phyloP scores from a whole-genome alignment of 2,113 vertebrate genomes.

The Aramus guarauna region DNA sequence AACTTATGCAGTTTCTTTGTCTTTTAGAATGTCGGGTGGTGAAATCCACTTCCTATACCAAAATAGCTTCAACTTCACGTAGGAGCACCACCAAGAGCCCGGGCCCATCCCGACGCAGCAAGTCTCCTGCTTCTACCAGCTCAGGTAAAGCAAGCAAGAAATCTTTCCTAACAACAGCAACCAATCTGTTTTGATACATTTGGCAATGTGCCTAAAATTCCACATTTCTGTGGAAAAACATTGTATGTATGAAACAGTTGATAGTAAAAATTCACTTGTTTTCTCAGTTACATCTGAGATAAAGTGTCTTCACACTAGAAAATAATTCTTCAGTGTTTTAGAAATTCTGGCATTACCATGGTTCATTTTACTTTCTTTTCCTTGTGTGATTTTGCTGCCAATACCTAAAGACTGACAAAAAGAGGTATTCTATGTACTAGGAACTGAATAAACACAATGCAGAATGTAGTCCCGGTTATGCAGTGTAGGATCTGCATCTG shows the following conservation, averaged over 20 bases:
- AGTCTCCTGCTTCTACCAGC: conserved; percentile 91
- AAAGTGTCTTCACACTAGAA: background rate
- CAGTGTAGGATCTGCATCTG: background rate
- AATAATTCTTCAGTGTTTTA: background rate
- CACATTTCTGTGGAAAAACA: background rate
- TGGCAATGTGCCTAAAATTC: background rate
- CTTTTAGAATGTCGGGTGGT: conserved; percentile 91
- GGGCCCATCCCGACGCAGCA: conserved; percentile 89
- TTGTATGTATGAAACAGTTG: background rate
- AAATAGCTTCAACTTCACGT: conserved; percentile 86
- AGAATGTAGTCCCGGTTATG: background rate
- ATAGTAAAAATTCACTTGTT: background rate
- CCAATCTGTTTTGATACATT: background rate
- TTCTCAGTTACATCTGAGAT: background rate
- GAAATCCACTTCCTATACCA: conserved; percentile 94
- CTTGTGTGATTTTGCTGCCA: background rate
- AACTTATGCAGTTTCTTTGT: conserved; percentile 40
- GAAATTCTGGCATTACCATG: background rate
- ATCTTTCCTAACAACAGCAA: background rate
- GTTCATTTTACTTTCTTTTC: background rate
- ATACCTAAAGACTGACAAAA: background rate
- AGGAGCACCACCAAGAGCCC: conserved; percentile 85
- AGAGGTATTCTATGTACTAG: background rate
- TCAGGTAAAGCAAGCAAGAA: conserved; percentile 80
- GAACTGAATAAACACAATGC: background rate